A percentile compares a stretch with the other conserved stretches of the same genome.
Evolutionary conservation across 1,140 invertebrate species (phyloP).

Genomic region (Hyposmocoma kahamanoa): DNA sequence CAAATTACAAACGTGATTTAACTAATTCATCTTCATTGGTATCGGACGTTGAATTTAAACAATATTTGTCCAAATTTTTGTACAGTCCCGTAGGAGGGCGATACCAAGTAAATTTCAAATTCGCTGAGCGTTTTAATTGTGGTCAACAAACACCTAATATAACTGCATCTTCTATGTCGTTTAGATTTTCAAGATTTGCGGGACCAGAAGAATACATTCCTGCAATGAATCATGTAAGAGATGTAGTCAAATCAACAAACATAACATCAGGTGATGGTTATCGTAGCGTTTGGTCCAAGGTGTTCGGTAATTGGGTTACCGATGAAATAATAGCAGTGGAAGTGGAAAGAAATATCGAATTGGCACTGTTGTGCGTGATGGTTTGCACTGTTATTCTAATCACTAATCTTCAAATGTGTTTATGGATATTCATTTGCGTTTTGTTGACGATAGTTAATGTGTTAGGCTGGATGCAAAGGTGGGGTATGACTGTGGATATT

Average conservation of each 20-base stretch:
- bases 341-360: slow-evolving; percentile 84
- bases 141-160: slow-evolving; percentile 75
- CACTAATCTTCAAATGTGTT: slow-evolving; percentile 84
- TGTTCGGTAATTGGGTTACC: slow-evolving; percentile 84
- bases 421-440: slow-evolving; percentile 86
- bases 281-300: slow-evolving; percentile 80
- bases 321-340: slow-evolving; percentile 86
- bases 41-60: slow-evolving; percentile 72
- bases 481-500: slow-evolving; percentile 90
- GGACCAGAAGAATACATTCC: slow-evolving; percentile 80
- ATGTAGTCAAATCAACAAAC: slow-evolving; percentile 72
- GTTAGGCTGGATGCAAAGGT: slow-evolving; percentile 84
- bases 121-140: slow-evolving; percentile 76
- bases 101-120: slow-evolving; percentile 81
- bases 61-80: slow-evolving; percentile 81
- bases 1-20: slow-evolving; percentile 69
- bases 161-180: slow-evolving; percentile 76
- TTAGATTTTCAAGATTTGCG: slow-evolving; percentile 76
- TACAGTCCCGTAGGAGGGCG: slow-evolving; percentile 80
- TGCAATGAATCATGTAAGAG: slow-evolving; percentile 81
- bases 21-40: slow-evolving; percentile 50
- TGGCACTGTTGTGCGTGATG: slow-evolving; percentile 88
- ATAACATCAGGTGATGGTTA: slow-evolving; percentile 76
- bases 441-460: slow-evolving; percentile 86
- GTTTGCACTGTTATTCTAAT: slow-evolving; percentile 85